A percentile compares a stretch with the other conserved stretches of the same genome.
Conservation (phyloP, 35 echinoderm and acorn worm genomes). For the Chiridota heheva region DNA sequence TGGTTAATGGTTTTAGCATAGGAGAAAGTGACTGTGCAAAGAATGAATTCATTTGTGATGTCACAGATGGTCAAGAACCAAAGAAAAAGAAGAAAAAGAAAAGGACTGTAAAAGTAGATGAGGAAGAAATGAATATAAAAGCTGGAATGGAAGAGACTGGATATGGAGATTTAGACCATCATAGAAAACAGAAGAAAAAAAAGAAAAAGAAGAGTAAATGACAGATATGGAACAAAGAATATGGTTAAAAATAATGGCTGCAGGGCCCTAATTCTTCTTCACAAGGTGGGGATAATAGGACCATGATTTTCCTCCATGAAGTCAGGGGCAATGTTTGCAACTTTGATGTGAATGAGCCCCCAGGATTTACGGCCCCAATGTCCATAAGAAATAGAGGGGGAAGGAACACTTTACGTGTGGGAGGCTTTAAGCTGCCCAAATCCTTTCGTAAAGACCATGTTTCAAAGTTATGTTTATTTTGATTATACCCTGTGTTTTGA, state of each 20-base stretch:
- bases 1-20: background rate
- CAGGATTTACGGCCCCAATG: too few relatives aligned
- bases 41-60: background rate
- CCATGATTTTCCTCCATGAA: too few relatives aligned
- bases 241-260: background rate
- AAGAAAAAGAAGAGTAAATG: conserved; percentile 33
- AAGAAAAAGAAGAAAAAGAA: background rate
- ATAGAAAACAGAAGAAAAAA: background rate
- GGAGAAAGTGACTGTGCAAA: background rate
- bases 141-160: background rate
- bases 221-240: background rate
- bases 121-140: background rate
- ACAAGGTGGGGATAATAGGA: too few relatives aligned
- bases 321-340: too few relatives aligned
- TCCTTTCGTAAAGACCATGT: too few relatives aligned
- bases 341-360: too few relatives aligned
- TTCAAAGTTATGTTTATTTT: too few relatives aligned
- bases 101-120: background rate
- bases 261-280: background rate
- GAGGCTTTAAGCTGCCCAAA: too few relatives aligned
- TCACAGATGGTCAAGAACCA: background rate
- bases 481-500: too few relatives aligned
- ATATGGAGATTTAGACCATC: background rate
- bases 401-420: too few relatives aligned
- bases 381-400: too few relatives aligned